Evolutionary conservation across 2,888 invertebrate species (phyloP).

Genomic region (Ophion slaviceki): DNA sequence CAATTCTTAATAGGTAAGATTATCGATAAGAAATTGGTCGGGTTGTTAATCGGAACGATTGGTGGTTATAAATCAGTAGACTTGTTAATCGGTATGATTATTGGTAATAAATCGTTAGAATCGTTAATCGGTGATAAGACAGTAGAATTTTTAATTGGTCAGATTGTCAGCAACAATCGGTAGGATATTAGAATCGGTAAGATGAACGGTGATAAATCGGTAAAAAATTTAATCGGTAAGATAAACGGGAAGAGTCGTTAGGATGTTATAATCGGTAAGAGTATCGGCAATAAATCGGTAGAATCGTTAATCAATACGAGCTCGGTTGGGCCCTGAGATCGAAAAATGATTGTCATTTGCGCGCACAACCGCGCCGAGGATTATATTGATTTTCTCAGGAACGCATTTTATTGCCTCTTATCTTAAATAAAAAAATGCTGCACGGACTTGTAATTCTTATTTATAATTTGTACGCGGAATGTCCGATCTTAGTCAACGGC

Average conservation of each 20-base stretch:
- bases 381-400: not conserved
- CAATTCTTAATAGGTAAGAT: not conserved
- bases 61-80: too few relatives aligned
- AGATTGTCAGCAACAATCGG: too few relatives aligned
- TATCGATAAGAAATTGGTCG: too few relatives aligned
- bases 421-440: not conserved
- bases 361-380: not conserved
- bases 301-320: not conserved
- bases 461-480: constrained; percentile 18
- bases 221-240: not conserved
- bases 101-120: too few relatives aligned
- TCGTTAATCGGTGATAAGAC: too few relatives aligned
- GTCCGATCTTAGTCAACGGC: constrained; percentile 35
- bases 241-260: not conserved
- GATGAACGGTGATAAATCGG: not conserved
- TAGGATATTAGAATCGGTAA: too few relatives aligned
- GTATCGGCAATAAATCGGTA: not conserved
- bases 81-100: too few relatives aligned
- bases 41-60: too few relatives aligned
- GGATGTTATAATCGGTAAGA: not conserved
- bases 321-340: not conserved
- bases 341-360: not conserved
- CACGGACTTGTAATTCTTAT: constrained; percentile 8
- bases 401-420: not conserved
- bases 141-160: too few relatives aligned